Percentiles rank a stretch among this genome's conserved stretches.
Evolutionary conservation across 2,113 vertebrate genomes (phyloP).

Genomic region (Dasypus novemcinctus): DNA sequence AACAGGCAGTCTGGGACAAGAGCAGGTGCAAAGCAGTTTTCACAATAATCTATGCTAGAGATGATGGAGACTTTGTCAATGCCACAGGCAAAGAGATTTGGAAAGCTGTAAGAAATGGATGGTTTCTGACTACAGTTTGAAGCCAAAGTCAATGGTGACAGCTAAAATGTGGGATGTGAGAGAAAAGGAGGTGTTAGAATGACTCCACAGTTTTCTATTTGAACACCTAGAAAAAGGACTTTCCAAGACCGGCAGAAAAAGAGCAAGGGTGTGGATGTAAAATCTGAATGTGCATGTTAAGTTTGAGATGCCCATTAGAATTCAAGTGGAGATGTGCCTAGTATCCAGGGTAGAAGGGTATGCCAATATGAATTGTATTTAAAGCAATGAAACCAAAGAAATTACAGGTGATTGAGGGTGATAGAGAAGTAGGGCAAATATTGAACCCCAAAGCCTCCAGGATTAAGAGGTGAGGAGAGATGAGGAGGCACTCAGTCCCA

Average conservation of each 20-base stretch:
- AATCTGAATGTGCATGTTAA: neutral
- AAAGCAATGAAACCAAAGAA: neutral
- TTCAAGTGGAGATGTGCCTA: neutral
- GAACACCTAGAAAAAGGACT: neutral
- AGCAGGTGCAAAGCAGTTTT: neutral
- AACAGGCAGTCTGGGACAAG: neutral
- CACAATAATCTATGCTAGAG: neutral
- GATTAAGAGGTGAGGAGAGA: neutral
- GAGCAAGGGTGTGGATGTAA: neutral
- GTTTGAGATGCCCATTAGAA: neutral
- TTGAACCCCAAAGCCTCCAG: neutral
- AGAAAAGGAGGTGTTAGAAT: neutral
- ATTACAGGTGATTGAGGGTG: neutral
- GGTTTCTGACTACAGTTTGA: constrained; percentile 1
- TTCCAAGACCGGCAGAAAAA: neutral
- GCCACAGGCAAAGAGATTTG: neutral
- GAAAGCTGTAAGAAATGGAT: neutral
- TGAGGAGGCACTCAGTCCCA: neutral
- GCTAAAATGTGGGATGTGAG: neutral
- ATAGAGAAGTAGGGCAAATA: neutral
- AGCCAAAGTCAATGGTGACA: neutral
- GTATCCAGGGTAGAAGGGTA: neutral
- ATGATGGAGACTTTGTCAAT: neutral
- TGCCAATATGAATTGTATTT: neutral
- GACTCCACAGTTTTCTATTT: constrained; percentile 9